Base-by-base conservation (phyloP, 2,888 invertebrate species). In the Cephus sareptanus region DNA sequence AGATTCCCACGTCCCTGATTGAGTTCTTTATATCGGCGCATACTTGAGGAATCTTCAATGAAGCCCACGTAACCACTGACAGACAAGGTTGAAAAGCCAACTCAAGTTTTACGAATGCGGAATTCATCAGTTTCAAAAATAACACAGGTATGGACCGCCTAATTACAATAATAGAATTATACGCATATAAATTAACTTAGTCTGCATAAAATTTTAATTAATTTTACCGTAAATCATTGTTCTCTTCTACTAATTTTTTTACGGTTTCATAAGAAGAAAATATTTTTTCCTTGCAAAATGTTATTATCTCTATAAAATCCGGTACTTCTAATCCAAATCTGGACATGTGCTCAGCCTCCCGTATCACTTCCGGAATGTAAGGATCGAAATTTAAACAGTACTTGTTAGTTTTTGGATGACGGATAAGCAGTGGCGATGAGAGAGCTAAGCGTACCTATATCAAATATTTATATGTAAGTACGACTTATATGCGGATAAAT, bases 311-410 rank as follows among this genome's bases (percentile, higher is more conserved):
- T 6, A 96, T 96, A 69, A 95, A 93, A 87, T 96, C 95, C 0
- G 97, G 97, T 9, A 97, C 95, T 85, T 93, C 95, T 75, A 97
- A 92, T 69, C 94, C 94, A 80, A 97, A 92, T 90, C 96, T 96
- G 91, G 95, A 94, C 94, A 97, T 96, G 86, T 96, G 95, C 88
- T 97, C 96, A 0, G 96, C 94, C 92, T 97, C 97, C 81, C 95
- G 93, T 73, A 97, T 95, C 75, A 96, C 94, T 91, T 96, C 95
- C 1, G 92, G 92, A 76, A 96, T 94, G 76, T 94, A 95, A 2
- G 94, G 93, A 90, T 96, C 96, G 85, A 97, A 96, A 90, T 97
- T 95, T 0, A 96, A 93, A 2, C 93, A 92, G 81, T 95, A 95
- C 86, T 94, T 92, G 85, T 94, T 94, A 0, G 95, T 95, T 68